Evolutionary conservation across 2,888 invertebrate species (phyloP).

Genomic region (Neria commutata): DNA sequence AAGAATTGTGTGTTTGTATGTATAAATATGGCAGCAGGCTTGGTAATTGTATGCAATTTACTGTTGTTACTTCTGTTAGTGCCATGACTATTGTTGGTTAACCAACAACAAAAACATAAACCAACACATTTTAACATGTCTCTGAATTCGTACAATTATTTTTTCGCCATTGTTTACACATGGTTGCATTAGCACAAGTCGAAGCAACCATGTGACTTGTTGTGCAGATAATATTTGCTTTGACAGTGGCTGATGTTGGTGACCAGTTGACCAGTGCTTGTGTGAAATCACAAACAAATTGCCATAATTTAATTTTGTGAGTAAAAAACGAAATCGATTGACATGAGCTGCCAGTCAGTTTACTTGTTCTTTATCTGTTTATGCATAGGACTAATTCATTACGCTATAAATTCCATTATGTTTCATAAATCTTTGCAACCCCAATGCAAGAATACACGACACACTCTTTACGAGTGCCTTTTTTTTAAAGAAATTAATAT

Average conservation of each 20-base stretch:
- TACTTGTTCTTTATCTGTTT: too few relatives aligned
- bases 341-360: too few relatives aligned
- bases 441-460: neutral
- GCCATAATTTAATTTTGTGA: too few relatives aligned
- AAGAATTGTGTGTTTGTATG: neutral
- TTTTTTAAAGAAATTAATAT: constrained; percentile 49
- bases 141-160: neutral
- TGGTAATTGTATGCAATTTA: too few relatives aligned
- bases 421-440: too few relatives aligned
- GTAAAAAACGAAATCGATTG: too few relatives aligned
- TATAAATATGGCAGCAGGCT: neutral
- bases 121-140: neutral
- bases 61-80: constrained; percentile 14
- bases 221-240: constrained; percentile 9
- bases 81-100: constrained; percentile 28
- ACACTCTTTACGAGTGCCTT: constrained; percentile 31
- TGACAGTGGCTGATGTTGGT: neutral
- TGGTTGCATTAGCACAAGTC: neutral
- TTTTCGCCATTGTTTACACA: neutral
- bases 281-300: too few relatives aligned
- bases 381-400: too few relatives aligned
- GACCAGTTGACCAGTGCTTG: too few relatives aligned
- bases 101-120: constrained; percentile 30
- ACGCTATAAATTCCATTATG: too few relatives aligned
- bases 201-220: neutral